Evolutionary conservation across 2,888 invertebrate genomes (phyloP).

Genomic region (Synanthedon myopaeformis): DNA sequence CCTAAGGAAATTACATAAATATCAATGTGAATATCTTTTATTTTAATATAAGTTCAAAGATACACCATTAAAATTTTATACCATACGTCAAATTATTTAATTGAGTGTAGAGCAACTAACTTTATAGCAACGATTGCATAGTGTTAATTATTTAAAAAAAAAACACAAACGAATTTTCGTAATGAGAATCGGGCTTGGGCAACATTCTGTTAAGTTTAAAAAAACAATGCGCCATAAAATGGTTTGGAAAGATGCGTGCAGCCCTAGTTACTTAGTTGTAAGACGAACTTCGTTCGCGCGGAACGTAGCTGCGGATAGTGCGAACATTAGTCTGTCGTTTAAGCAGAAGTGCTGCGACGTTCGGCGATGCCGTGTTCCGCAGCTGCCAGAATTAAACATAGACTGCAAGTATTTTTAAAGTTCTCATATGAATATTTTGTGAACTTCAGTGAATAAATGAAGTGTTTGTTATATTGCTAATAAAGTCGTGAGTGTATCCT

Average conservation of each 20-base stretch:
- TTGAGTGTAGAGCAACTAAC: no score
- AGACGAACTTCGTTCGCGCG: constrained; percentile 39
- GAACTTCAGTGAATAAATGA: no score
- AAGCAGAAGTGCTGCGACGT: constrained; percentile 17
- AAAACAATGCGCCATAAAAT: constrained; percentile 57
- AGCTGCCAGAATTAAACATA: constrained; percentile 40
- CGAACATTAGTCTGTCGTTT: constrained; percentile 14
- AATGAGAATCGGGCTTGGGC: constrained; percentile 33
- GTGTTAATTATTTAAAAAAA: constrained; percentile 5
- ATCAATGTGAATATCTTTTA: no score
- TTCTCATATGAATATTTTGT: no score
- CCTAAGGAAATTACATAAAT: no score
- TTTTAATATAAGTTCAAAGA: no score
- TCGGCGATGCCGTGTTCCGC: constrained; percentile 58
- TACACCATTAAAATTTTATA: no score
- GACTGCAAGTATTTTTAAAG: constrained; percentile 58
- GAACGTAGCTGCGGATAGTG: constrained; percentile 28
- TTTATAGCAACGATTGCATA: not conserved
- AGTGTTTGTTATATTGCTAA: no score
- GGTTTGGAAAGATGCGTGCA: constrained; percentile 41
- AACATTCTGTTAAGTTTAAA: constrained; percentile 23
- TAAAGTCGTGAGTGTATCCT: no score
- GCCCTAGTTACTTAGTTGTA: constrained; percentile 48
- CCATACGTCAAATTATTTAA: not conserved
- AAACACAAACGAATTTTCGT: constrained; percentile 33